phyloP scores from a whole-genome alignment of 53 echinoderm and acorn worm genomes.

The Hippasteria phrygiana region DNA sequence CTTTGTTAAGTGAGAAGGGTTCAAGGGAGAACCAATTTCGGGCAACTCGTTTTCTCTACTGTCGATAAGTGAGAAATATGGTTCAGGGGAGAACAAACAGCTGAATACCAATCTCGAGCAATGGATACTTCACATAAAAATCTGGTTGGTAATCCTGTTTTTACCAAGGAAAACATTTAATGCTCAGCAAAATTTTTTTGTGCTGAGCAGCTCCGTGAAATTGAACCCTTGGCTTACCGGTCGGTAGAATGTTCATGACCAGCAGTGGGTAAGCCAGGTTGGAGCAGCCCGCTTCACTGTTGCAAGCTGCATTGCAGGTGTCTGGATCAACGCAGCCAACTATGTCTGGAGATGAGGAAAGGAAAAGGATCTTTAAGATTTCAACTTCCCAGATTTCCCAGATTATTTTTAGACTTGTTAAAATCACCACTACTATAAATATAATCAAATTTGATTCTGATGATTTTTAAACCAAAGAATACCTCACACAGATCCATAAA shows the following conservation, averaged over 20 bases:
- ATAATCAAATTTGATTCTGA: no score
- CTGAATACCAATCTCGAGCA: no score
- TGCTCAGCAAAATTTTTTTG: not conserved
- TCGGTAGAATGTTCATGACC: conserved; percentile 93
- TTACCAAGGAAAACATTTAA: not conserved
- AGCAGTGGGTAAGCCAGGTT: conserved; percentile 93
- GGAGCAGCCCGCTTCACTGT: conserved; percentile 80
- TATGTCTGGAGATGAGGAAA: conserved; percentile 57
- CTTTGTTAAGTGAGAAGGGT: no score
- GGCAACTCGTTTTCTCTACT: no score
- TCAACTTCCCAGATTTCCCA: not conserved
- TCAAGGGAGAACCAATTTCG: no score
- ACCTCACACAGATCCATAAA: no score
- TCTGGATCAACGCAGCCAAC: conserved; percentile 86
- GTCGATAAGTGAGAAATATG: no score
- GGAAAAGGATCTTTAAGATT: not conserved
- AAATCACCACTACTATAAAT: no score
- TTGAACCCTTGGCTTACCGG: conserved; percentile 58
- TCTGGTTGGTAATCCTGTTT: not conserved
- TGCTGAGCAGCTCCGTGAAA: not conserved
- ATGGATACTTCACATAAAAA: not conserved
- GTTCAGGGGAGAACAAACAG: no score
- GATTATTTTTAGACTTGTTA: no score
- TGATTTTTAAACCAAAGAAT: no score
- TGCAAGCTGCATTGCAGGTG: conserved; percentile 78